These are phyloP conservation scores for Ctenicera cuprea DNA, from an alignment of 2,888 invertebrate genomes.

Conservation along the genomic window DNA sequence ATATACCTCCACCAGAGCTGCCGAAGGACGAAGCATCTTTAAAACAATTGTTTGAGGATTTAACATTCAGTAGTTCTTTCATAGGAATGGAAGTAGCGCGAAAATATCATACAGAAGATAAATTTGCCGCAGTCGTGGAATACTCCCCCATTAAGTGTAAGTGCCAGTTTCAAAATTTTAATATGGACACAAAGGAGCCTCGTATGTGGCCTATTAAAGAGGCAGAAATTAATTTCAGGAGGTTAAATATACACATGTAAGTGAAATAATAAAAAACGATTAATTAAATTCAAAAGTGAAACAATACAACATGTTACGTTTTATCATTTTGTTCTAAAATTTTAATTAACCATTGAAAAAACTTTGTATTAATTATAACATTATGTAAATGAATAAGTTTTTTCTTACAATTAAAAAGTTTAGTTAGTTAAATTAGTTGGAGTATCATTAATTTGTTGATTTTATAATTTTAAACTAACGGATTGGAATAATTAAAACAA, in stretches of 20 bases:
- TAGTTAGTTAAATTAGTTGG: too few species aligned
- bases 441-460: too few species aligned
- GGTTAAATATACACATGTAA: neutral
- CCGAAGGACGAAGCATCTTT: conserved; percentile 17
- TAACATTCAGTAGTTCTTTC: neutral
- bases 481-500: too few species aligned
- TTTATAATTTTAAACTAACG: too few species aligned
- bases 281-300: neutral
- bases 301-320: neutral
- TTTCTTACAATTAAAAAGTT: too few species aligned
- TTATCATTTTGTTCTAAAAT: neutral
- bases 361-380: too few species aligned
- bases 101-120: conserved; percentile 1
- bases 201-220: conserved; percentile 1
- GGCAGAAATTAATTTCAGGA: neutral
- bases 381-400: too few species aligned
- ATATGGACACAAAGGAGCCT: neutral
- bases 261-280: neutral
- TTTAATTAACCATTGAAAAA: neutral
- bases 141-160: neutral
- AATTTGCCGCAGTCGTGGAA: neutral
- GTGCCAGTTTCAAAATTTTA: neutral
- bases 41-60: conserved; percentile 6
- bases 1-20: conserved; percentile 1
- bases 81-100: neutral